Base-by-base conservation (phyloP, 2,888 invertebrate species). In the Macrophya alboannulata region DNA sequence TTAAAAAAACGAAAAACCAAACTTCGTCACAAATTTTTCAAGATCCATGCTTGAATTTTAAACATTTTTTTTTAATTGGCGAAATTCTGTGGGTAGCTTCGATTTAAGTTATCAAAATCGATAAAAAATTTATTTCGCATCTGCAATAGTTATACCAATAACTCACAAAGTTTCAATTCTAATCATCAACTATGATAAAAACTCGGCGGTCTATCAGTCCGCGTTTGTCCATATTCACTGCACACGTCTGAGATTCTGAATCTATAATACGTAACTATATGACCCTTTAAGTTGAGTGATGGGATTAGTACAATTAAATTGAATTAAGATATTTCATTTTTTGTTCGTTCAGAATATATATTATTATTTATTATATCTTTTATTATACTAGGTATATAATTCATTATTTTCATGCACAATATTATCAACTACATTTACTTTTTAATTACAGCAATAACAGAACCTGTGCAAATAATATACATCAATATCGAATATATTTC, bases 401-500 rank as follows among this genome's bases (percentile, higher is more conserved):
- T 77, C 31, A 40, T 59, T 81, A 81, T 81, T 51, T 59, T 25
- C 62, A 62, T 83, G 68, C 68, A 71, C 68, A 48, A 83, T 51
- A 51, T 51, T 68, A 81, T 83, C 55, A 68, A 65, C 31, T 83
- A 83, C 48, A 83, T 55, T 83, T 10, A 62, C 31, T 43, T 76
- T 71, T 45, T 76, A 21, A 43, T 65, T 82, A 82, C 82, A 82
- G 65, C 65, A 65, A 62, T 65, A 82, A 65, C 51, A 43, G 82
- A 82, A 83, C 48, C 43, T 51, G 62, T 48, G 68, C 51, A 71
- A 51, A 83, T 83, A 51, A 48, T 68, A 25, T 83, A 83, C 83
- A 83, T 31, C 40, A 81, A 62, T 48, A 83, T 68, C 83, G 10
- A 71, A 81, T 43, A 71, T 59, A 62, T 62, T 62, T 62, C 68